phyloP scores from a whole-genome alignment of 1,140 invertebrate species.

The Trichonephila inaurata region DNA sequence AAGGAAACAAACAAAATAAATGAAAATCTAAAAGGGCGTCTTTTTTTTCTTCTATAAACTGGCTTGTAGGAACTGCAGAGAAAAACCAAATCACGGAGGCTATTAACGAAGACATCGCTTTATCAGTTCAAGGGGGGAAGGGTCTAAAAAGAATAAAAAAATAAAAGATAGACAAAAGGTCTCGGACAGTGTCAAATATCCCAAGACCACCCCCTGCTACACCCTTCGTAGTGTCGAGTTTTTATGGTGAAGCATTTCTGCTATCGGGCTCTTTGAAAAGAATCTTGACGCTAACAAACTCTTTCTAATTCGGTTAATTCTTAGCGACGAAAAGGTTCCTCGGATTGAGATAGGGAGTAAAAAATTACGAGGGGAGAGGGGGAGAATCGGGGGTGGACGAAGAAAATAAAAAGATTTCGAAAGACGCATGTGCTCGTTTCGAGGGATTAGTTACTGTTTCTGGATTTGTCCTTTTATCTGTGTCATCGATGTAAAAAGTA shows the following conservation, averaged over 20 bases:
- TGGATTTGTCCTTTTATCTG: background rate
- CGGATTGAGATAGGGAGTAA: slow-evolving; percentile 61
- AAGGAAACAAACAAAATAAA: slow-evolving; percentile 52
- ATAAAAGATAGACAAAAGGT: slow-evolving; percentile 50
- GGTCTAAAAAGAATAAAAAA: slow-evolving; percentile 67
- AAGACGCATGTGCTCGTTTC: background rate
- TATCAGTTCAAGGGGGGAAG: slow-evolving; percentile 56
- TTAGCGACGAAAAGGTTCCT: slow-evolving; percentile 64
- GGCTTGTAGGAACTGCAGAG: background rate
- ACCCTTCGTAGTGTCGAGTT: background rate
- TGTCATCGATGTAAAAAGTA: background rate
- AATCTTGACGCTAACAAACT: slow-evolving; percentile 69
- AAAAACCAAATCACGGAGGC: slow-evolving; percentile 71
- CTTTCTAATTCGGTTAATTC: slow-evolving; percentile 74
- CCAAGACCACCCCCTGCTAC: background rate
- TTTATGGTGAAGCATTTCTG: slow-evolving; percentile 22
- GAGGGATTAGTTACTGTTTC: slow-evolving; percentile 21
- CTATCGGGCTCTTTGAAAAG: slow-evolving; percentile 38
- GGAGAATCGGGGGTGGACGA: background rate
- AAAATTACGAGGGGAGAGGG: slow-evolving; percentile 12
- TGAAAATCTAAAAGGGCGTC: slow-evolving; percentile 5
- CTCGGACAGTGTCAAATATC: slow-evolving; percentile 74
- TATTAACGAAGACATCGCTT: slow-evolving; percentile 68
- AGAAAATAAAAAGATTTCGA: background rate
- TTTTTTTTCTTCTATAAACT: slow-evolving; percentile 45